A percentile compares a stretch with the other conserved stretches of the same genome.
These are phyloP conservation scores for Melanaphis sacchari DNA, from an alignment of 1,140 invertebrate genomes.

Conservation along the genomic window DNA sequence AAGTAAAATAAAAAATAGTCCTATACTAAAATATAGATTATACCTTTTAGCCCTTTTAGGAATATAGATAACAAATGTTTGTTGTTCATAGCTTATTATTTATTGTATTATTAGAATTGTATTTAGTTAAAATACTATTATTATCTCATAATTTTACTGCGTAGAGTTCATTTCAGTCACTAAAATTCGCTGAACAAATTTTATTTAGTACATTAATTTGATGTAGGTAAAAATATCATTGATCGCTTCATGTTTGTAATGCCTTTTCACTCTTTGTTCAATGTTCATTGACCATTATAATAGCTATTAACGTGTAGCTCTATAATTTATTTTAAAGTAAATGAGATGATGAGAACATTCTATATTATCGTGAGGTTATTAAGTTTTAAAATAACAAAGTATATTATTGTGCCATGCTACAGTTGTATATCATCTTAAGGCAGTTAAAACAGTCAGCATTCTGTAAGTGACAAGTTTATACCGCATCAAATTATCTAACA, in stretches of 20 bases:
- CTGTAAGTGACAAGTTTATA: not conserved
- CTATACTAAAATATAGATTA: not conserved
- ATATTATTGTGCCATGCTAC: not conserved
- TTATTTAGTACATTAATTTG: not conserved
- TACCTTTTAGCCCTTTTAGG: not conserved
- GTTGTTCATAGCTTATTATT: not conserved
- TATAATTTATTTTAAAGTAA: not conserved
- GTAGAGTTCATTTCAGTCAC: not conserved
- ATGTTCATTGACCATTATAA: not conserved
- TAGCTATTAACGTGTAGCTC: not conserved
- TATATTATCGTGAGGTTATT: not conserved
- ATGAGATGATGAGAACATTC: not conserved
- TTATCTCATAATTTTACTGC: not conserved
- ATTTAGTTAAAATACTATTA: not conserved
- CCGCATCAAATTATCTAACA: not conserved
- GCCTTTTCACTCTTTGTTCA: not conserved
- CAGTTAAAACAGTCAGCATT: not conserved
- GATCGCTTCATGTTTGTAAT: not conserved
- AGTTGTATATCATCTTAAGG: not conserved
- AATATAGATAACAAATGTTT: not conserved
- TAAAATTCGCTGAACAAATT: not conserved
- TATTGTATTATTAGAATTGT: not conserved
- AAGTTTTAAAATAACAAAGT: not conserved
- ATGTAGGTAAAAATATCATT: not conserved
- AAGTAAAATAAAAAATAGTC: not conserved